Conservation (phyloP, 1,140 invertebrate genomes). For the Drosophila rhopaloa region DNA sequence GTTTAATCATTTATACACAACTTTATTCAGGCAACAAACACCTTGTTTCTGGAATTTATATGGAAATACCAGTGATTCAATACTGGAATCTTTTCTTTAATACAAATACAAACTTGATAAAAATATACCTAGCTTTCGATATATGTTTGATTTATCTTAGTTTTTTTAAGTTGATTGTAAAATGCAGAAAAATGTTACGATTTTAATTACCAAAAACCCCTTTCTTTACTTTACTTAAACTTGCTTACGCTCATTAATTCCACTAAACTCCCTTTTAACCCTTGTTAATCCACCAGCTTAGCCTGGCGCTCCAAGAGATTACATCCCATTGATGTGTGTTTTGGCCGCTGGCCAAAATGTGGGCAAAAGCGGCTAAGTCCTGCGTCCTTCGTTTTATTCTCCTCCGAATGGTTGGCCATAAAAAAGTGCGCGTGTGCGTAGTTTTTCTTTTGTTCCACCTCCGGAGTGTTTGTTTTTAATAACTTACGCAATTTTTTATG, state of each 20-base stretch:
- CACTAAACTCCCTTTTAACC: slow-evolving; percentile 7
- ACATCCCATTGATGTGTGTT: slow-evolving; percentile 68
- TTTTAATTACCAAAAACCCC: neutral
- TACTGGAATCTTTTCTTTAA: no score
- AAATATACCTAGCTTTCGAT: no score
- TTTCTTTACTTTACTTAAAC: neutral
- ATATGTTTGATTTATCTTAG: no score
- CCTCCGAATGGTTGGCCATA: slow-evolving; percentile 42
- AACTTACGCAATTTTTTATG: slow-evolving; percentile 74
- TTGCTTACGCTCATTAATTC: neutral
- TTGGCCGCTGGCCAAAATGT: slow-evolving; percentile 57
- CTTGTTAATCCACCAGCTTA: slow-evolving; percentile 23
- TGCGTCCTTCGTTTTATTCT: slow-evolving; percentile 25
- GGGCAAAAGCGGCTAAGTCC: slow-evolving; percentile 17
- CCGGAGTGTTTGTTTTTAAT: slow-evolving; percentile 62
- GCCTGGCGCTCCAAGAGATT: slow-evolving; percentile 23
- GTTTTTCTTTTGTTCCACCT: slow-evolving; percentile 20
- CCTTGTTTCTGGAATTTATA: no score
- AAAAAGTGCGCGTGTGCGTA: slow-evolving; percentile 58
- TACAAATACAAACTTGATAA: no score
- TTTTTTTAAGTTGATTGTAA: no score
- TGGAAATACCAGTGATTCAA: no score
- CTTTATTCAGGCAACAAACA: no score
- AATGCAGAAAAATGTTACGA: no score
- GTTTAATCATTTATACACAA: no score